These are phyloP conservation scores for Apodemia zela DNA, from an alignment of 2,888 invertebrate species.

Conservation along the genomic window DNA sequence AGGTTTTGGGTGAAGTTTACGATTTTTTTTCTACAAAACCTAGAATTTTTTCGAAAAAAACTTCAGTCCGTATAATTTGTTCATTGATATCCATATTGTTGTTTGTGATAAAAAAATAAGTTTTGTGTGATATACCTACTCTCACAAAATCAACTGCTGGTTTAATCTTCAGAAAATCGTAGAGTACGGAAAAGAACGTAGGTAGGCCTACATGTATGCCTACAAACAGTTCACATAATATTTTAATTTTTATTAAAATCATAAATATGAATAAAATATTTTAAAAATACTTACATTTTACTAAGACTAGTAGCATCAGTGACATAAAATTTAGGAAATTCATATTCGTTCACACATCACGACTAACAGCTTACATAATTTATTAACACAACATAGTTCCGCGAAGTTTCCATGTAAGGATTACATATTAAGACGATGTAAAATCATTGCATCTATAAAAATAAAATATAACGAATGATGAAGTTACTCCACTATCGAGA, in stretches of 20 bases:
- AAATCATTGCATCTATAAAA: not conserved
- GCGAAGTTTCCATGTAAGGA: not conserved
- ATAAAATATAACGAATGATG: not conserved
- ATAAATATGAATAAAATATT: not conserved
- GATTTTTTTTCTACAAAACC: no score
- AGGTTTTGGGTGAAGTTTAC: no score
- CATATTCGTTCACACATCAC: constrained; percentile 23
- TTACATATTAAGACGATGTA: not conserved
- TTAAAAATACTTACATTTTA: constrained; percentile 26
- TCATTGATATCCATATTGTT: no score
- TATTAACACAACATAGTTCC: not conserved
- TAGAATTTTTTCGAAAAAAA: no score
- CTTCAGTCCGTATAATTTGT: no score
- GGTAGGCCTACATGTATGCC: no score
- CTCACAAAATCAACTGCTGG: no score
- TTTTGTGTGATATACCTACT: no score
- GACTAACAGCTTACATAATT: constrained; percentile 17
- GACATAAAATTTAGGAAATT: constrained; percentile 20
- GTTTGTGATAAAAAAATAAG: no score
- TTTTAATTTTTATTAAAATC: not conserved
- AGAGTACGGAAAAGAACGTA: no score
- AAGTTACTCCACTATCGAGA: not conserved
- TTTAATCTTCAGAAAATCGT: no score
- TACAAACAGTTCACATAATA: no score
- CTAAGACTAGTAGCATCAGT: constrained; percentile 24